A percentile compares a stretch with the other conserved stretches of the same genome.
Conservation (phyloP, 2,113 vertebrate species). For the Dissostichus mawsoni region DNA sequence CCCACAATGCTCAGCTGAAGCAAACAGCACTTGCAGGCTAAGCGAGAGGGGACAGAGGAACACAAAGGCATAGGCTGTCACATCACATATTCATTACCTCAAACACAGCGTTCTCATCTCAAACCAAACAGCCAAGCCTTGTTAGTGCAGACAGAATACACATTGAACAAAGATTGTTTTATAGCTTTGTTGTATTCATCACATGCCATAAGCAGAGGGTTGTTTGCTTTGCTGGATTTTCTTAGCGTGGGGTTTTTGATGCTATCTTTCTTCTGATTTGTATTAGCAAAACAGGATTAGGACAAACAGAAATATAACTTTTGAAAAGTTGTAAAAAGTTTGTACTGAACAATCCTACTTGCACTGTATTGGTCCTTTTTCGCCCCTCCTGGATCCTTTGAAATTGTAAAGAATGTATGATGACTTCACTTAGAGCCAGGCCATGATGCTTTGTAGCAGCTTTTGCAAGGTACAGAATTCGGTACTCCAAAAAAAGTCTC, state of each 20-base stretch:
- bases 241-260: constrained; percentile 43
- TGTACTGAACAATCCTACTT: constrained; percentile 5
- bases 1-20: constrained; percentile 46
- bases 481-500: neutral
- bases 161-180: constrained; percentile 41
- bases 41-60: constrained; percentile 7
- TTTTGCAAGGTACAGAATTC: constrained; percentile 4
- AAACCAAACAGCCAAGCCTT: constrained; percentile 43
- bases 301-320: constrained; percentile 16
- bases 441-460: constrained; percentile 15
- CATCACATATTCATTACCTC: constrained; percentile 51
- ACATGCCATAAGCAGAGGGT: constrained; percentile 29
- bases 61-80: constrained; percentile 45
- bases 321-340: constrained; percentile 9
- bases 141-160: constrained; percentile 41
- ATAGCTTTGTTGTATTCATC: constrained; percentile 46
- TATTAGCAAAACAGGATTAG: constrained; percentile 54
- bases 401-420: constrained; percentile 29
- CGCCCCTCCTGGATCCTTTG: constrained; percentile 4
- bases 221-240: constrained; percentile 44
- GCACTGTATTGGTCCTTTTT: neutral
- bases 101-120: constrained; percentile 42
- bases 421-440: constrained; percentile 4
- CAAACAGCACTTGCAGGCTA: constrained; percentile 46
- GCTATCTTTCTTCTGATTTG: constrained; percentile 47